These are phyloP conservation scores for Harpalus rufipes DNA, from an alignment of 2,888 invertebrate species.

Conservation along the genomic window DNA sequence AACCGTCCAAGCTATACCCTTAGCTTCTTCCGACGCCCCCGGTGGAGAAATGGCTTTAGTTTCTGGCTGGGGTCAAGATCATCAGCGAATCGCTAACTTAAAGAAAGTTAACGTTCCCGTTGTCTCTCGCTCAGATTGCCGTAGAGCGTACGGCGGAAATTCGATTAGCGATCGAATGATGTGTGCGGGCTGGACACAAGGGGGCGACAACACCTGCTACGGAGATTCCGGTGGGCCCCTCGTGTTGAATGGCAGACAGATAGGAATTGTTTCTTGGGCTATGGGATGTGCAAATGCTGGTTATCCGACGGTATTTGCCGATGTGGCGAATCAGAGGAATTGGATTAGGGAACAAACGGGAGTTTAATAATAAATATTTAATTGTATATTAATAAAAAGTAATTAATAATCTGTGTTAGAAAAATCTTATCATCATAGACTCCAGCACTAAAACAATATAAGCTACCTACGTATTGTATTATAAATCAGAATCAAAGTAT, in stretches of 20 bases:
- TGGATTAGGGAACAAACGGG: too few species aligned
- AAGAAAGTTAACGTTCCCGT: conserved; percentile 5
- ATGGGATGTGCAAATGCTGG: conserved; percentile 7
- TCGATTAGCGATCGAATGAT: neutral
- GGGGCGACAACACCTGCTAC: too few species aligned
- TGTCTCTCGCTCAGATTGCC: neutral
- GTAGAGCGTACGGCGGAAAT: too few species aligned
- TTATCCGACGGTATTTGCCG: conserved; percentile 9
- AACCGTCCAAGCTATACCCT: neutral
- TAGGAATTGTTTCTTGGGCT: conserved; percentile 33
- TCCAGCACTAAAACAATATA: too few species aligned
- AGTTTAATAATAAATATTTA: too few species aligned
- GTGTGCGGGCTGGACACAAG: neutral
- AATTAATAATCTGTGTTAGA: too few species aligned
- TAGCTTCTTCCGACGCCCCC: neutral
- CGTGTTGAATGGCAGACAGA: neutral
- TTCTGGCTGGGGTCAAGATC: conserved; percentile 23
- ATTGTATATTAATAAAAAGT: too few species aligned
- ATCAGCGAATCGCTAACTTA: neutral
- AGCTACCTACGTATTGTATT: too few species aligned
- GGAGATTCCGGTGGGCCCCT: conserved; percentile 26
- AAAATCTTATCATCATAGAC: too few species aligned
- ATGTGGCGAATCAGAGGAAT: neutral
- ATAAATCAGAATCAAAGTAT: too few species aligned
- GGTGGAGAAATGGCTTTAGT: conserved; percentile 3